phyloP scores from a whole-genome alignment of 2,888 invertebrate genomes.

The Drosophila infuscata region DNA sequence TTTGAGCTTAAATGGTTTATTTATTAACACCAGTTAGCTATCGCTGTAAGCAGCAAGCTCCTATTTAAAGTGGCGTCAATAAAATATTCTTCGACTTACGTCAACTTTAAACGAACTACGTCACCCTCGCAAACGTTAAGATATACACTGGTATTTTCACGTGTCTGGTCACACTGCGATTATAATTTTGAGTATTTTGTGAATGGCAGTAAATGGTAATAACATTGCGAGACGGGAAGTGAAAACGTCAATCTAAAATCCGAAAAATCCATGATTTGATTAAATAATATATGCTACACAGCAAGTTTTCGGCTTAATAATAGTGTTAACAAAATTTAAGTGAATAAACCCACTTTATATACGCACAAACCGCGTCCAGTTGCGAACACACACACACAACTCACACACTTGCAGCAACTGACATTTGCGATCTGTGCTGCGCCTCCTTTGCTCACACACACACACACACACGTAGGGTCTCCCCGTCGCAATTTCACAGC shows the following conservation, averaged over 20 bases:
- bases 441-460: slow-evolving; percentile 56
- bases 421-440: slow-evolving; percentile 62
- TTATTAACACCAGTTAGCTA: not conserved
- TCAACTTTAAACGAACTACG: slow-evolving; percentile 5
- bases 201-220: slow-evolving; percentile 58
- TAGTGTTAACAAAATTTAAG: slow-evolving; percentile 1
- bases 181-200: slow-evolving; percentile 54
- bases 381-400: slow-evolving; percentile 25
- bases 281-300: slow-evolving; percentile 28
- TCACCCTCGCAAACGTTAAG: not conserved
- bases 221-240: slow-evolving; percentile 62
- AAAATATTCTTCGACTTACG: not conserved
- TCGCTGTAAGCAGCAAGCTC: not conserved
- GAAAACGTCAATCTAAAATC: slow-evolving; percentile 60
- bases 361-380: slow-evolving; percentile 28
- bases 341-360: not conserved
- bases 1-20: not conserved
- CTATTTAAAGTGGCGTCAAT: slow-evolving; percentile 4
- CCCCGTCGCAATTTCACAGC: slow-evolving; percentile 65
- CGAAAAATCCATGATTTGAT: slow-evolving; percentile 33
- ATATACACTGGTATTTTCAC: slow-evolving; percentile 3
- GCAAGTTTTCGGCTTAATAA: not conserved
- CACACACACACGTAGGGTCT: slow-evolving; percentile 35
- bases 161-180: slow-evolving; percentile 41
- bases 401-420: slow-evolving; percentile 32